Evolutionary conservation across 2,797 vertebrate genomes (phyloP), one percentile per base, ranked within the genome.

Genomic region (Philypnodon macrostomus): DNA sequence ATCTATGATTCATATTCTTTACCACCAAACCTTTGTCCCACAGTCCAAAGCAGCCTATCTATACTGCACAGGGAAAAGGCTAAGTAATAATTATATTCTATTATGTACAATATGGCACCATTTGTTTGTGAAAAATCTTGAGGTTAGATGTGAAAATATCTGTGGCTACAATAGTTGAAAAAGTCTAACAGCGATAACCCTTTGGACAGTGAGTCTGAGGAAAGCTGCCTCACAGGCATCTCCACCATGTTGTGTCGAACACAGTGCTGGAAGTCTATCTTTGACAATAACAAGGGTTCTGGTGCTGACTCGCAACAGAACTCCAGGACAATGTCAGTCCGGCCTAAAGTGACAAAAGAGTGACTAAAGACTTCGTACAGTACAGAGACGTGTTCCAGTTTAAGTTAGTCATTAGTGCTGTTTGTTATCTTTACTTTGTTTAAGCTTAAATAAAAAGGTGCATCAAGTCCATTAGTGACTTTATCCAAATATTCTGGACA

Each of bases 101-200:
- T 70, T 90, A 87, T 90, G 64, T 91, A 90, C 88, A 89, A 69
- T 82, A 81, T 88, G 84, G 84, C 85, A 87, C 83, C 77, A 83
- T 67, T 73, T 72, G 70, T 69, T 73, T 65, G 65, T 80, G 75
- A 80, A 81, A 80, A 77, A 75, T 51, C 53, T 77, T 70, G 66
- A 77, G 68, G 70, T 75, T 74, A 75, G 42, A 75, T 0, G 36
- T 78, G 78, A 73, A 80, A 77, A 80, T 72, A 74, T 70, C 63
- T 61, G 65, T 76, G 67, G 78, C 51, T 72, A 72, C 65, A 63
- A 67, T 76, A 73, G 53, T 69, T 63, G 39, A 67, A 70, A 76
- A 70, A 47, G 60, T 44, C 53, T 49, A 49, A 71, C 40, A 73
- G 63, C 23, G 29, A 69, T 67, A 57, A 67, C 53, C 40, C 52